These are phyloP conservation scores for Papilio protenor DNA, from an alignment of 2,888 invertebrate species.

Conservation along the genomic window DNA sequence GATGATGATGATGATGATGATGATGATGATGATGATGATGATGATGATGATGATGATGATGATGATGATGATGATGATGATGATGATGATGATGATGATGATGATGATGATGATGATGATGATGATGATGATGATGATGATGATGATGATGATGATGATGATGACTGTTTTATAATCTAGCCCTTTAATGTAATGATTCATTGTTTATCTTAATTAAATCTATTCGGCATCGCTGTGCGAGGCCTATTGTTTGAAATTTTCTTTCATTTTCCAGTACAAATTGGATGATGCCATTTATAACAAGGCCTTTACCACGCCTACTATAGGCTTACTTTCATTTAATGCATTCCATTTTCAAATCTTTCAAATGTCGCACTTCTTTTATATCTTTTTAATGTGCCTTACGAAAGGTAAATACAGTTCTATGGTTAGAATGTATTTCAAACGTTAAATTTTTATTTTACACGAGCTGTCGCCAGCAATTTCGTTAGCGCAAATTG, in stretches of 20 bases:
- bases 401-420: not conserved
- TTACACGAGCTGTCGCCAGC: too few species aligned
- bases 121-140: too few species aligned
- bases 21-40: too few species aligned
- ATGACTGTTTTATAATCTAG: too few species aligned
- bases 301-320: not conserved
- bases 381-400: not conserved
- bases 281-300: slow-evolving; percentile 11
- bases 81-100: too few species aligned
- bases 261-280: slow-evolving; percentile 26
- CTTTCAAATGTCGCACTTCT: not conserved
- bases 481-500: too few species aligned
- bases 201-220: slow-evolving; percentile 42
- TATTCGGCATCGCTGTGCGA: slow-evolving; percentile 2
- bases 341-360: not conserved
- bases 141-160: too few species aligned
- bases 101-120: too few species aligned
- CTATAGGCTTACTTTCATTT: not conserved
- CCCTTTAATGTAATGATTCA: slow-evolving; percentile 26
- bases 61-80: too few species aligned
- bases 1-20: too few species aligned
- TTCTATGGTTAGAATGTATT: not conserved
- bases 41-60: too few species aligned
- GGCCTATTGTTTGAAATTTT: slow-evolving; percentile 19
- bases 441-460: not conserved